Evolutionary conservation across 2,888 invertebrate genomes (phyloP).

Genomic region (Electrophaes corylata): DNA sequence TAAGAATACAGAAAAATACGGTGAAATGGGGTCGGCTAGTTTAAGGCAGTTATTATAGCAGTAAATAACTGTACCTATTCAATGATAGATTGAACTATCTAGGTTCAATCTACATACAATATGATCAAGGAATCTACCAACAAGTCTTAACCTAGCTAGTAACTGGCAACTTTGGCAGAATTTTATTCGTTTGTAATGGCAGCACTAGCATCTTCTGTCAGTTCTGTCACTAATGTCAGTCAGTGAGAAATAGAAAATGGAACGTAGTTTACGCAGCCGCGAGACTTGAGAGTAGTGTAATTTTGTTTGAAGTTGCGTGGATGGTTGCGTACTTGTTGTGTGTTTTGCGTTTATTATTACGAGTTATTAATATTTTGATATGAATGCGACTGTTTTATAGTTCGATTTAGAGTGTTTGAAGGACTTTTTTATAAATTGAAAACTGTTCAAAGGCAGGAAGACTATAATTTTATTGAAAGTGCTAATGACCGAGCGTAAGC

Average conservation of each 20-base stretch:
- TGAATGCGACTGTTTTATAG: constrained; percentile 28
- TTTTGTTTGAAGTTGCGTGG: constrained; percentile 65
- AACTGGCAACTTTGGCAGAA: constrained; percentile 21
- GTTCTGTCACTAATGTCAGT: constrained; percentile 29
- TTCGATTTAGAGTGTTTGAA: constrained; percentile 27
- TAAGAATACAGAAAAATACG: too few species aligned
- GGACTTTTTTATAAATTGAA: constrained; percentile 25
- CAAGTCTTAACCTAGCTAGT: not conserved
- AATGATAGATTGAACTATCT: too few species aligned
- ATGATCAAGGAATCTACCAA: not conserved
- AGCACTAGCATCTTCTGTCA: constrained; percentile 28
- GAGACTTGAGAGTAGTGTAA: constrained; percentile 40
- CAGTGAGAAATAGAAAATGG: constrained; percentile 27
- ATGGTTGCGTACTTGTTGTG: constrained; percentile 60
- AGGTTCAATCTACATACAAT: too few species aligned
- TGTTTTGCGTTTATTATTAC: constrained; percentile 57
- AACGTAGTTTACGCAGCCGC: constrained; percentile 30
- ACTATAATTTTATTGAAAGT: constrained; percentile 25
- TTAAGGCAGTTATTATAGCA: too few species aligned
- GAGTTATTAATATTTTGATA: constrained; percentile 43
- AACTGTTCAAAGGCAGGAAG: constrained; percentile 6
- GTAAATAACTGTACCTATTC: too few species aligned
- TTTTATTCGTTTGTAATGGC: constrained; percentile 14
- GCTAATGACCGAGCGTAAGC: constrained; percentile 25
- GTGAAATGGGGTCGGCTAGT: too few species aligned